phyloP scores from a whole-genome alignment of 2,797 vertebrate species.

The Anabas testudineus region DNA sequence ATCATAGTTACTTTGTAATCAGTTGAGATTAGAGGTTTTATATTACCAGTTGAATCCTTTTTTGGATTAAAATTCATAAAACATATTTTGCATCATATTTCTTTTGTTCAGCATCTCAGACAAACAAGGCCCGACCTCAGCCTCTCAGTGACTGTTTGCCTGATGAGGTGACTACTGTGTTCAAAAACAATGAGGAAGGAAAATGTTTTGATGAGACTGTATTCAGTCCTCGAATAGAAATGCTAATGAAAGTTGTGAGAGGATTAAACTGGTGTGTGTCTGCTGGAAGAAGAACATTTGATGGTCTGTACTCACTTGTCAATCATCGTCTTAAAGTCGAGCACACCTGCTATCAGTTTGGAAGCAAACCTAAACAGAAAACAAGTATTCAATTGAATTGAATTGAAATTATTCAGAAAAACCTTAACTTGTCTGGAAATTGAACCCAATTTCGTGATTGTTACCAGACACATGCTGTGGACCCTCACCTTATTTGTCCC shows the following conservation, averaged over 20 bases:
- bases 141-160: no score
- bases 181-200: no score
- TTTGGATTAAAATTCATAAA: no score
- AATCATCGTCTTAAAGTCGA: slow-evolving; percentile 97
- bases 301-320: slow-evolving; percentile 90
- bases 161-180: no score
- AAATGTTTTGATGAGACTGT: neutral
- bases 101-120: no score
- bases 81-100: no score
- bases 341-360: slow-evolving; percentile 92
- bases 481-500: slow-evolving; percentile 89
- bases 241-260: neutral
- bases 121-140: no score
- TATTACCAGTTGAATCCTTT: no score
- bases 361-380: slow-evolving; percentile 89
- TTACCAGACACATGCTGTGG: neutral
- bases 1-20: no score
- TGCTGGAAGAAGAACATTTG: neutral
- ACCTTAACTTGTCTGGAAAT: neutral
- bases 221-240: neutral
- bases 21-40: no score
- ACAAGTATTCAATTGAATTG: neutral
- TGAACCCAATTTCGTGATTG: no score
- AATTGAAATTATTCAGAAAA: no score
- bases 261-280: neutral